phyloP scores from a whole-genome alignment of 2,888 invertebrate genomes.

The Cactoblastis cactorum region DNA sequence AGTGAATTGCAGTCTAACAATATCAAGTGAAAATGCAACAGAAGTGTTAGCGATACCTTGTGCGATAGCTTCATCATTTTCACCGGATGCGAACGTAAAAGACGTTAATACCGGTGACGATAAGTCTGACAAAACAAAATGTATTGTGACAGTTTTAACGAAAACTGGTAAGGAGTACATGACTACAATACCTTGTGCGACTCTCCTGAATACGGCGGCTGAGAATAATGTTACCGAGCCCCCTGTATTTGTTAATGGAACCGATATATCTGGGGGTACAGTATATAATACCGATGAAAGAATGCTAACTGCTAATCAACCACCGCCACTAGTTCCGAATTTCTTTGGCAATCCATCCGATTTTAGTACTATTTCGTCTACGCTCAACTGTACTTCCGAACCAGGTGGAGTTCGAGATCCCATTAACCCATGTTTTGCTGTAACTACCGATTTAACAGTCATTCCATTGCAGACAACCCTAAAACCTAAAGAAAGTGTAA shows the following conservation, averaged over 20 bases:
- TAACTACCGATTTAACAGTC: conserved; percentile 60
- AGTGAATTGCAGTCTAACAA: conserved; percentile 68
- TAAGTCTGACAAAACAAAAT: conserved; percentile 59
- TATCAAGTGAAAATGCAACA: conserved; percentile 54
- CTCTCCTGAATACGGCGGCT: conserved; percentile 63
- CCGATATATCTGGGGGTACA: conserved; percentile 30
- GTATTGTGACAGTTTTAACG: conserved; percentile 64
- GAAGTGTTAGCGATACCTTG: conserved; percentile 73
- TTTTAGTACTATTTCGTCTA: conserved; percentile 24
- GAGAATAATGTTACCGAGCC: conserved; percentile 74
- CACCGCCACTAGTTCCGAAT: conserved; percentile 40
- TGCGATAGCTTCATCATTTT: conserved; percentile 72
- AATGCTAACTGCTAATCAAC: conserved; percentile 31
- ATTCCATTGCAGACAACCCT: conserved; percentile 45
- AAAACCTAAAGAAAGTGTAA: conserved; percentile 18
- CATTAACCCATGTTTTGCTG: conserved; percentile 62
- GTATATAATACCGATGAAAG: conserved; percentile 20
- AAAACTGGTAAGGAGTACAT: conserved; percentile 63
- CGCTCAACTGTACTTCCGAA: conserved; percentile 46
- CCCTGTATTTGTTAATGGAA: conserved; percentile 32
- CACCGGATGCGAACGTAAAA: conserved; percentile 66
- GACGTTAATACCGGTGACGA: conserved; percentile 41
- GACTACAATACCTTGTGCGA: conserved; percentile 73
- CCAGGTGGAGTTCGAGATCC: conserved; percentile 57
- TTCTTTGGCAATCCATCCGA: conserved; percentile 32